Percentiles rank a stretch among this genome's conserved stretches.
Evolutionary conservation across 2,797 vertebrate genomes (phyloP).

Genomic region (Corythornis leucogaster): DNA sequence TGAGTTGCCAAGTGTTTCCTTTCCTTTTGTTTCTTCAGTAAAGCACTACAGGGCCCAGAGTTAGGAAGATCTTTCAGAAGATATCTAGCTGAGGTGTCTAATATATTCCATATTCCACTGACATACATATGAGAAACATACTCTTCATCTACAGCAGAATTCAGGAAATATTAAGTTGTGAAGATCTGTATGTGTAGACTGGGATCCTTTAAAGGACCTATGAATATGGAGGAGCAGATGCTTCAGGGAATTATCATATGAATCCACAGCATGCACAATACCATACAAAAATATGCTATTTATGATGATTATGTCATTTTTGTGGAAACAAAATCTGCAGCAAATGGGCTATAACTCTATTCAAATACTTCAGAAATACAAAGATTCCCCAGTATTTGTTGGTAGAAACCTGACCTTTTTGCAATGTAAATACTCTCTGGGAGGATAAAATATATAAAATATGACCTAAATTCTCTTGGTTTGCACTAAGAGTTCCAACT

Average conservation of each 20-base stretch:
- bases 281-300: neutral
- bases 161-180: neutral
- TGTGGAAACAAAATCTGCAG: conserved; percentile 41
- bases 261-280: neutral
- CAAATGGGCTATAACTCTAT: conserved; percentile 6
- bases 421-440: neutral
- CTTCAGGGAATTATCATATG: conserved; percentile 38
- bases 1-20: neutral
- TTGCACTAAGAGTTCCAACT: neutral
- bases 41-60: neutral
- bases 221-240: conserved; percentile 60
- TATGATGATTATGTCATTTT: conserved; percentile 44
- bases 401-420: neutral
- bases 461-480: neutral
- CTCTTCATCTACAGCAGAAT: neutral
- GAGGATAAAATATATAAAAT: neutral
- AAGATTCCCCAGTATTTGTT: neutral
- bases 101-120: neutral
- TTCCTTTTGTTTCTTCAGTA: neutral
- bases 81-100: neutral
- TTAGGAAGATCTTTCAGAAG: neutral
- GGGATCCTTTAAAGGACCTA: neutral
- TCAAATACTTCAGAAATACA: conserved; percentile 19
- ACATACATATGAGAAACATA: neutral
- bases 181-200: neutral